phyloP scores from a whole-genome alignment of 2,888 invertebrate genomes.

The Rhynchonema sp. region DNA sequence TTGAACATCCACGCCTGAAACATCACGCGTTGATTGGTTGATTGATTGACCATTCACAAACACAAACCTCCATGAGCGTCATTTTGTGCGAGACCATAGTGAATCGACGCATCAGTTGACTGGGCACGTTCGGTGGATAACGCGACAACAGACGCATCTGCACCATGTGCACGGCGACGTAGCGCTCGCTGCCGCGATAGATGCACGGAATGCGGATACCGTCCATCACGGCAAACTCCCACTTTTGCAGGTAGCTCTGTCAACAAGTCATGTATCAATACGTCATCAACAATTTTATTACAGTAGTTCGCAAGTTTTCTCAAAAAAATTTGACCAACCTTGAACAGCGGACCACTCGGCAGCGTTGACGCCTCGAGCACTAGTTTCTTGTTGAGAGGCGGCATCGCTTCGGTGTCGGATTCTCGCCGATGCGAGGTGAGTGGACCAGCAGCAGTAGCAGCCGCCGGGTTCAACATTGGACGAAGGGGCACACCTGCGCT shows the following conservation, averaged over 20 bases:
- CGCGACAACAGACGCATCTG: slow-evolving; percentile 17
- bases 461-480: too few species aligned
- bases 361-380: too few species aligned
- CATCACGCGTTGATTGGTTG: neutral
- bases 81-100: slow-evolving; percentile 13
- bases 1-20: slow-evolving; percentile 19
- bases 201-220: neutral
- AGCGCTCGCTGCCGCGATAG: slow-evolving; percentile 4
- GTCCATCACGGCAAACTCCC: neutral
- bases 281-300: too few species aligned
- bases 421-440: too few species aligned
- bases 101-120: slow-evolving; percentile 10
- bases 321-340: too few species aligned
- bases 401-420: too few species aligned
- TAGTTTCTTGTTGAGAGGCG: too few species aligned
- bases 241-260: neutral
- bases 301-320: too few species aligned
- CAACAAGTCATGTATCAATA: too few species aligned
- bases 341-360: too few species aligned
- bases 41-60: neutral
- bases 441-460: too few species aligned
- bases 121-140: slow-evolving; percentile 17
- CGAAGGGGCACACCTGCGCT: too few species aligned
- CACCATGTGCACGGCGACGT: slow-evolving; percentile 17
- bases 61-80: slow-evolving; percentile 9